Percentiles rank a stretch among this genome's conserved stretches.
Evolutionary conservation across 2,888 invertebrate species (phyloP).

Genomic region (Encarsia formosa): DNA sequence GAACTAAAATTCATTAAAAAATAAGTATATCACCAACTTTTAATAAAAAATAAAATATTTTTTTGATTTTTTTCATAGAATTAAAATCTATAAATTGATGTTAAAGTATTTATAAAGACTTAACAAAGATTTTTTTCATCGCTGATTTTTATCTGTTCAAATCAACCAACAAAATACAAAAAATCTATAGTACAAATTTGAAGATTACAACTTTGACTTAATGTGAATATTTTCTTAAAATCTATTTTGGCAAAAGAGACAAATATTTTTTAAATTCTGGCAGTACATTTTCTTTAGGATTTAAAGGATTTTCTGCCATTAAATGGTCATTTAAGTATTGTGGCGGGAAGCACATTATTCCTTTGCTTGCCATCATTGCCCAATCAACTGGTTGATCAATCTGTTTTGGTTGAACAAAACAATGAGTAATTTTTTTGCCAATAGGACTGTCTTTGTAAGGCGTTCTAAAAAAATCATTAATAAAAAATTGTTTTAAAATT

Average conservation of each 20-base stretch:
- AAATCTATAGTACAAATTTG: slow-evolving; percentile 3
- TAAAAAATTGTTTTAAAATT: not conserved
- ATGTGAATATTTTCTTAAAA: not conserved
- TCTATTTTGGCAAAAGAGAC: slow-evolving; percentile 41
- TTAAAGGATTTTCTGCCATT: slow-evolving; percentile 34
- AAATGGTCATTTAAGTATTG: slow-evolving; percentile 62
- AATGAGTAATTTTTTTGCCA: slow-evolving; percentile 61
- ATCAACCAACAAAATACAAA: slow-evolving; percentile 5
- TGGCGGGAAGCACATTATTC: slow-evolving; percentile 62
- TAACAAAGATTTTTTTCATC: slow-evolving; percentile 3
- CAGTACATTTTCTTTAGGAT: slow-evolving; percentile 43
- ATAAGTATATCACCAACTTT: too few relatives aligned
- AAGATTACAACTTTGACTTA: not conserved
- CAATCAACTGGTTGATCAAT: slow-evolving; percentile 56
- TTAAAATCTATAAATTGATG: too few relatives aligned
- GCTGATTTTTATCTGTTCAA: not conserved
- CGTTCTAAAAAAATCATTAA: slow-evolving; percentile 36
- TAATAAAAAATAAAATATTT: too few relatives aligned
- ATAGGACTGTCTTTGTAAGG: slow-evolving; percentile 43
- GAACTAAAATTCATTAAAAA: too few relatives aligned
- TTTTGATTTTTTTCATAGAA: too few relatives aligned
- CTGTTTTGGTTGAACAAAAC: slow-evolving; percentile 62
- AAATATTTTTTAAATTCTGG: slow-evolving; percentile 47
- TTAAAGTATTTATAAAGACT: slow-evolving; percentile 3
- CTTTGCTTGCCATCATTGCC: slow-evolving; percentile 55